Percentiles rank a stretch among this genome's conserved stretches.
These are phyloP conservation scores for Hirtodrosophila confusa DNA, from an alignment of 2,888 invertebrate species.

Conservation along the genomic window DNA sequence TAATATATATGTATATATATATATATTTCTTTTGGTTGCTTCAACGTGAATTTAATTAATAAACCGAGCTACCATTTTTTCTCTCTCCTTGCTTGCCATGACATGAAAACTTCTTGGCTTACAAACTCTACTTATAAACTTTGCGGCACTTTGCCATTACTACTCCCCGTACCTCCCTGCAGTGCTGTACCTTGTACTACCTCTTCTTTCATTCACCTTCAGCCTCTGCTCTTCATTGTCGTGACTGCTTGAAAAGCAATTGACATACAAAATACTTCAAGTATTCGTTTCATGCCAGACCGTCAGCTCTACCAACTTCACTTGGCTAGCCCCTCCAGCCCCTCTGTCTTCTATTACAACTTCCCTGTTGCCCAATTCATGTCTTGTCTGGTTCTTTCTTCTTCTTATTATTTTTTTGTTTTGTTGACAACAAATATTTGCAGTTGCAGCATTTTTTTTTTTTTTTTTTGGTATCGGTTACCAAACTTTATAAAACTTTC, in stretches of 20 bases:
- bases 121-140: constrained; percentile 42
- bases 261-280: constrained; percentile 76
- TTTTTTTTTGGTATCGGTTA: constrained; percentile 19
- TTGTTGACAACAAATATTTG: constrained; percentile 40
- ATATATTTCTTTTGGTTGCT: constrained; percentile 8
- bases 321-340: constrained; percentile 1
- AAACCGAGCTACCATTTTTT: constrained; percentile 39
- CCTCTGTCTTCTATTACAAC: constrained; percentile 1
- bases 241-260: constrained; percentile 77
- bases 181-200: constrained; percentile 9
- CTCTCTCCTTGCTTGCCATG: constrained; percentile 16
- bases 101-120: constrained; percentile 36
- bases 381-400: constrained; percentile 29
- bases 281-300: constrained; percentile 40
- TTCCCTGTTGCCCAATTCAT: constrained; percentile 34
- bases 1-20: not conserved
- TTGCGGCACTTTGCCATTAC: constrained; percentile 42
- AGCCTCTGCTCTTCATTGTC: constrained; percentile 33
- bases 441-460: constrained; percentile 42
- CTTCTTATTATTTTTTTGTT: constrained; percentile 29
- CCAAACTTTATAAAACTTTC: constrained; percentile 47
- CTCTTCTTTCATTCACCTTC: constrained; percentile 20
- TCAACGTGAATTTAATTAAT: constrained; percentile 58
- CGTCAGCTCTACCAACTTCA: constrained; percentile 24
- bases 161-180: not conserved